phyloP scores from a whole-genome alignment of 2,888 invertebrate genomes.

The Pristionchus entomophagus region DNA sequence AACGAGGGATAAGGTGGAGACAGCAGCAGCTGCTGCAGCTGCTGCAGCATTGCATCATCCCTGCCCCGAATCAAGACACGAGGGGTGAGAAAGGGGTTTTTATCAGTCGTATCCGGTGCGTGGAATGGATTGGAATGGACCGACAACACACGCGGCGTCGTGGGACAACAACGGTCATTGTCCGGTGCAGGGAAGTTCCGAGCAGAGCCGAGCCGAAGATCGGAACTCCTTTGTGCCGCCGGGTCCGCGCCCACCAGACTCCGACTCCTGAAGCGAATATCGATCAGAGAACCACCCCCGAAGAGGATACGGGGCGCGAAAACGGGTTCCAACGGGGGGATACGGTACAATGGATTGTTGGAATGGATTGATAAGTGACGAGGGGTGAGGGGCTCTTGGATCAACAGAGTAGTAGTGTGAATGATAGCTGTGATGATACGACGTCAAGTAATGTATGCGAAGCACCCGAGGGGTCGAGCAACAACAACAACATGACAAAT shows the following conservation, averaged over 20 bases:
- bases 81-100: background rate
- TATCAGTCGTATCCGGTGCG: constrained; percentile 5
- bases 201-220: too few relatives aligned
- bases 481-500: constrained; percentile 5
- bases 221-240: background rate
- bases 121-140: background rate
- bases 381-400: background rate
- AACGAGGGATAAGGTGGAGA: background rate
- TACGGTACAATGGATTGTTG: background rate
- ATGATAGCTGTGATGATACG: background rate
- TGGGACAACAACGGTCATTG: constrained; percentile 5
- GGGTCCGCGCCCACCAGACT: background rate
- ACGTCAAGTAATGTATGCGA: constrained; percentile 34
- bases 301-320: background rate
- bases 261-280: background rate
- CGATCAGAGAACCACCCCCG: constrained; percentile 9
- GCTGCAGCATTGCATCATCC: background rate
- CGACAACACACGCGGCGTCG: too few relatives aligned
- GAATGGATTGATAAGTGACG: constrained; percentile 12
- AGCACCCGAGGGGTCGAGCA: background rate
- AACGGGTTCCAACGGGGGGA: constrained; percentile 19
- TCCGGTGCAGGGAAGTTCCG: constrained; percentile 12
- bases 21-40: background rate
- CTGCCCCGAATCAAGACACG: background rate
- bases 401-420: background rate